Percentiles rank a stretch among this genome's conserved stretches.
Conservation (phyloP, 2,888 invertebrate species). For the Drosophila flavopinicola region DNA sequence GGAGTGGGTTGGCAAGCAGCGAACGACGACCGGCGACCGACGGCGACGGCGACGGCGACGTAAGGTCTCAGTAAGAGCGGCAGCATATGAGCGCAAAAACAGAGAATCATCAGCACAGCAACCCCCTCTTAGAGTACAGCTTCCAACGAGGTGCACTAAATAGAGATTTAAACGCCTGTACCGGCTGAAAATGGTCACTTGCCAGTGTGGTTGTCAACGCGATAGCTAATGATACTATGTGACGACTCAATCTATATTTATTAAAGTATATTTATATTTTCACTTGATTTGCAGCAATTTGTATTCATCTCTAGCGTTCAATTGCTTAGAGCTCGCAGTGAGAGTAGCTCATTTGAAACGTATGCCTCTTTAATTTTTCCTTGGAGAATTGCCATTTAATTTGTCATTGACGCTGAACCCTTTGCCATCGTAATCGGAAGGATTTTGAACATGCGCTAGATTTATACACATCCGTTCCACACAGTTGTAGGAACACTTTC, state of each 20-base stretch:
- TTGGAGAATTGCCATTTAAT: constrained; percentile 34
- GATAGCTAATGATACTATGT: constrained; percentile 17
- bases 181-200: constrained; percentile 54
- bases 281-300: constrained; percentile 5
- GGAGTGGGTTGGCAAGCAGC: constrained; percentile 23
- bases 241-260: constrained; percentile 21
- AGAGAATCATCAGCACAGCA: constrained; percentile 12
- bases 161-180: constrained; percentile 79
- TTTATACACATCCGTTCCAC: constrained; percentile 12
- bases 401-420: constrained; percentile 28
- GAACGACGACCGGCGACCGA: background rate
- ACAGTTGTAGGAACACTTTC: background rate
- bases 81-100: constrained; percentile 1
- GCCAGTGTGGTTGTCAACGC: constrained; percentile 51
- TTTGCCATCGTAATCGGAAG: no score
- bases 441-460: constrained; percentile 8
- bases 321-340: background rate
- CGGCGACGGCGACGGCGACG: constrained; percentile 57
- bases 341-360: constrained; percentile 5
- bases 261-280: no score
- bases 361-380: constrained; percentile 29
- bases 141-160: constrained; percentile 75
- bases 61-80: constrained; percentile 44
- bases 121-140: constrained; percentile 32
- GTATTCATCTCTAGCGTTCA: background rate